phyloP scores from a whole-genome alignment of 2,888 invertebrate genomes.

The Lymantria dispar region DNA sequence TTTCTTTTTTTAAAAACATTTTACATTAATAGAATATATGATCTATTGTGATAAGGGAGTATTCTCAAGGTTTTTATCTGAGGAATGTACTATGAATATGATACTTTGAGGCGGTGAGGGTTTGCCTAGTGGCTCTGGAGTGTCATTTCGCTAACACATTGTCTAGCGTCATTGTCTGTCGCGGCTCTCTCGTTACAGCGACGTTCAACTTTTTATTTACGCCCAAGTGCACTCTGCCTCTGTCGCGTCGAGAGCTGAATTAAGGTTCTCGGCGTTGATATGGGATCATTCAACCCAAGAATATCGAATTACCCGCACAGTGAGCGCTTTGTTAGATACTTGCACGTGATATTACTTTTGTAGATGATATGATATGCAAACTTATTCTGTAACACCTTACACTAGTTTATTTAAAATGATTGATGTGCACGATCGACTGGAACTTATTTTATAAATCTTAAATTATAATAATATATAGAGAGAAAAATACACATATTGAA shows the following conservation, averaged over 20 bases:
- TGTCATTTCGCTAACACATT: constrained; percentile 75
- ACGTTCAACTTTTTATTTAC: constrained; percentile 81
- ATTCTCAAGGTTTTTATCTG: constrained; percentile 20
- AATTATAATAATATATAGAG: no score
- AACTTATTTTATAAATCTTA: no score
- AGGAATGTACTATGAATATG: constrained; percentile 41
- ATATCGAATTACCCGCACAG: constrained; percentile 78
- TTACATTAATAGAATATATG: no score
- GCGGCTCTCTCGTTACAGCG: constrained; percentile 68
- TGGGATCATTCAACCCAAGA: constrained; percentile 80
- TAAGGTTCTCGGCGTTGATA: constrained; percentile 78
- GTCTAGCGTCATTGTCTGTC: constrained; percentile 75
- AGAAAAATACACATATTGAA: no score
- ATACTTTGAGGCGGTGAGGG: constrained; percentile 51
- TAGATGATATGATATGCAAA: no score
- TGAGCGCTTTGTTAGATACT: constrained; percentile 75
- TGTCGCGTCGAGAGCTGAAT: constrained; percentile 75
- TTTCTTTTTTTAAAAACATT: no score
- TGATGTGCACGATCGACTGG: no score
- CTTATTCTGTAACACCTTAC: no score
- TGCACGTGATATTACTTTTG: constrained; percentile 66
- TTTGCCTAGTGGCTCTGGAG: constrained; percentile 63
- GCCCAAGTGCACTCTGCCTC: constrained; percentile 78
- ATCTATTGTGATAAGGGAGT: neutral
- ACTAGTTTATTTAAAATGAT: no score